phyloP scores from a whole-genome alignment of 1,140 invertebrate species.

The Asobara japonica region DNA sequence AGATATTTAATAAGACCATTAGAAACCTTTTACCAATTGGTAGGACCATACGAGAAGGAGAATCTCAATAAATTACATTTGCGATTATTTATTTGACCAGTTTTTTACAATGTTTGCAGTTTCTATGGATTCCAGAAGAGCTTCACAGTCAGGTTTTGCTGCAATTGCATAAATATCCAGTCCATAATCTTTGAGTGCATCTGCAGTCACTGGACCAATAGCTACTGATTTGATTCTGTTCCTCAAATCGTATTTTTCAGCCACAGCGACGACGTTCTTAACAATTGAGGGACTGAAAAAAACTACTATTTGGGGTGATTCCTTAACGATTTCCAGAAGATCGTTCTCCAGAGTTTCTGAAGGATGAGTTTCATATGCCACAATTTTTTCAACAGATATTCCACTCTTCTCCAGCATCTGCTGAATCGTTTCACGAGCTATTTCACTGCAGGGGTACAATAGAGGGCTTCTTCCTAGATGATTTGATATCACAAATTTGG shows the following conservation, averaged over 20 bases:
- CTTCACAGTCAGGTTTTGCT: slow-evolving; percentile 55
- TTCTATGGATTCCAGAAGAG: slow-evolving; percentile 50
- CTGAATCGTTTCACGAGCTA: slow-evolving; percentile 58
- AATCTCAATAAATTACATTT: too few species aligned
- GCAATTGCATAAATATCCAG: slow-evolving; percentile 47
- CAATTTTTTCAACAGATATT: slow-evolving; percentile 50
- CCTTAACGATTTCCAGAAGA: slow-evolving; percentile 13
- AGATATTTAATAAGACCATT: too few species aligned
- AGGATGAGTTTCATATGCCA: slow-evolving; percentile 55
- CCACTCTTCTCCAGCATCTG: slow-evolving; percentile 43
- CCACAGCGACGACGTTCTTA: slow-evolving; percentile 39
- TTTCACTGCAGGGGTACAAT: slow-evolving; percentile 60
- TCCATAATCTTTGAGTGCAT: slow-evolving; percentile 48
- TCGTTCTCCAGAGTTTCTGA: slow-evolving; percentile 46
- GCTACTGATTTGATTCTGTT: slow-evolving; percentile 54
- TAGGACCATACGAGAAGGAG: too few species aligned
- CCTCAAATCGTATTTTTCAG: slow-evolving; percentile 36
- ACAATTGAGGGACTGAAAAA: slow-evolving; percentile 63
- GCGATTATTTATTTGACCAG: not conserved
- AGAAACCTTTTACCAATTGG: too few species aligned
- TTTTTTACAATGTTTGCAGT: not conserved
- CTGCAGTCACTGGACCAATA: slow-evolving; percentile 59
- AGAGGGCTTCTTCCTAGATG: slow-evolving; percentile 39
- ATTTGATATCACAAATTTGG: slow-evolving; percentile 48
- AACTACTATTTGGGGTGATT: slow-evolving; percentile 46